Evolutionary conservation across 2,888 invertebrate species (phyloP), one percentile per base, ranked within the genome.

Genomic region (Subacronicta megacephala): DNA sequence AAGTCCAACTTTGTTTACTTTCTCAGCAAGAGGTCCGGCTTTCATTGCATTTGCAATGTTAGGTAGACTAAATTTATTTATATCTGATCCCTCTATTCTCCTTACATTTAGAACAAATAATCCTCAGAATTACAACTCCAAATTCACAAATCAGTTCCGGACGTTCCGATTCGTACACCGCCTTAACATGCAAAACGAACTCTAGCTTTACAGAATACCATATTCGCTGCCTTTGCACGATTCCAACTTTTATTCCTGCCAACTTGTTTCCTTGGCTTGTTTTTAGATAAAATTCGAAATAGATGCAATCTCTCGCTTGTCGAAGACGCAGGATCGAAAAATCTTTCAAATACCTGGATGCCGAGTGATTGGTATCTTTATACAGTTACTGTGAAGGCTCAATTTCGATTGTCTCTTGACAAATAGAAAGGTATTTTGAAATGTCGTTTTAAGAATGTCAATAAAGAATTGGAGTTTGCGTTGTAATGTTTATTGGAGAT

Each of bases 251-350:
- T 83, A 82, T 84, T 76, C 70, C 61, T 75, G 77, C 76, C 77
- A 78, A 83, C 82, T 82, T 79, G 80, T 80, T 77, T 71, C 62
- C 77, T 49, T 49, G 74, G 69, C 74, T 79, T 81, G 82, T 84
- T 87, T 88, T 87, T 84, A 82, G 82, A 86, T 82, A 85, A 85
- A 87, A 88, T 78, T 78, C 78, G 77, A 81, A 83, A 88, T 80
- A 80, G 85, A 87, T 86, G 86, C 88, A 85, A 90, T 87, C 84
- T 85, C 81, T 75, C 60, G 74, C 67, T 77, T 82, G 81, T 84
- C 82, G 72, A 66, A 64, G 72, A 74, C 72, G 73, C 65, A 67
- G 69, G 71, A 80, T 81, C 78, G 80, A 72, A 80, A 77, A 81
- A 80, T 81, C 64, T 77, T 64, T 68, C 67, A 62, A 78, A 85